Evolutionary conservation across 2,113 vertebrate genomes (phyloP), one percentile per base, ranked within the genome.

Genomic region (Sander vitreus): DNA sequence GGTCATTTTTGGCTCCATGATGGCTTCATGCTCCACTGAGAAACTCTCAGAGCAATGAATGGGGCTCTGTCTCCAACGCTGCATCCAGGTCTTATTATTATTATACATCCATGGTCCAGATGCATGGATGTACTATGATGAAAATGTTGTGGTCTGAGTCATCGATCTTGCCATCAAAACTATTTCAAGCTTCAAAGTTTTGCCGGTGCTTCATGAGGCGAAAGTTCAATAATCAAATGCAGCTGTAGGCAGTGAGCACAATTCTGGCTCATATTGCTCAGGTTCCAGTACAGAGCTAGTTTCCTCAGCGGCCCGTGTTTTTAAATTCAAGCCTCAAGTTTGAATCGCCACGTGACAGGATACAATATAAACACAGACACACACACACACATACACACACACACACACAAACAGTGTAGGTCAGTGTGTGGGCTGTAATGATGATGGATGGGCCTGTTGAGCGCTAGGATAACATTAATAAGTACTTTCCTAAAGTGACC

Each of bases 401-500:
- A 30, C 45, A 13, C 3, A 69, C 19, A 43, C n/a, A 57, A 55
- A 15, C 12, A 1, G 27, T 15, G n/a, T 33, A 45, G 51, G 19
- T 77, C 30, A 71, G 16, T 53, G 23, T 70, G 51, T 51, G 11
- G 14, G 47, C 11, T 48, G 45, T 74, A 69, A 77, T 69, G 69
- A 70, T 78, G 63, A 86, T 33, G 27, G 57, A 78, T 86, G 50
- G 15, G n/a, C n/a, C 19, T 72, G 5, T 76, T 72, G 43, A 25
- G 9, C 50, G 1, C 2, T 33, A 64, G 72, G 86, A 74, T 86
- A 84, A 89, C 88, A 88, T 33, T 33, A 21, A 23, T 65, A 45
- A 55, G 59, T 21, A 4, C 50, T 66, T 53, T 76, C 33, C 63
- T 47, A 58, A 25, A 81, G 36, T 45, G 16, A 33, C 47, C 21